These are phyloP conservation scores for Tachyglossus aculeatus DNA, from an alignment of 2,797 vertebrate genomes.

Conservation along the genomic window DNA sequence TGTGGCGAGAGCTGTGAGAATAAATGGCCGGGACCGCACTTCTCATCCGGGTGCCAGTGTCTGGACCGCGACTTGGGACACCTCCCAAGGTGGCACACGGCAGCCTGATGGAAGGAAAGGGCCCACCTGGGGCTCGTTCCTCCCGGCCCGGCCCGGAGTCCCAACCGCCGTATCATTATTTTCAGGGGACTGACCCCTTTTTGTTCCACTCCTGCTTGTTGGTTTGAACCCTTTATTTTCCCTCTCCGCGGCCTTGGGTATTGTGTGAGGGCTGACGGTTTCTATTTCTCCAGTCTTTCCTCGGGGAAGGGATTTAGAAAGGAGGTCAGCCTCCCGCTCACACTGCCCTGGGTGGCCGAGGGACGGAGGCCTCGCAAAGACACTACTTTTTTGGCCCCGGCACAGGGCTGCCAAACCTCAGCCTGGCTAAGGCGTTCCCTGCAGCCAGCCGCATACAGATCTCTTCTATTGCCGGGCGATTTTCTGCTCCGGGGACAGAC, in stretches of 20 bases:
- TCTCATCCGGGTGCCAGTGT: no score
- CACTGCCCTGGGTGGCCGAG: slow-evolving; percentile 67
- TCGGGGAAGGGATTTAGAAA: slow-evolving; percentile 61
- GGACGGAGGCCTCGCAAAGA: slow-evolving; percentile 64
- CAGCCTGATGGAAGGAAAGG: no score
- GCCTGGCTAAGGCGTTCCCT: slow-evolving; percentile 61
- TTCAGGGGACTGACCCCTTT: no score
- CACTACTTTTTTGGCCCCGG: slow-evolving; percentile 68
- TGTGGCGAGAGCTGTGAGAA: no score
- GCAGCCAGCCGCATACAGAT: slow-evolving; percentile 57
- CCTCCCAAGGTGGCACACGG: no score
- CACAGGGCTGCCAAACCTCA: slow-evolving; percentile 61
- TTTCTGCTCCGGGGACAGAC: slow-evolving; percentile 65
- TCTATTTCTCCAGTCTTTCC: slow-evolving; percentile 58
- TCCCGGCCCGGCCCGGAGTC: no score
- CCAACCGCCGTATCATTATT: no score
- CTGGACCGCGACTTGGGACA: no score
- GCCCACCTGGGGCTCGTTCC: no score
- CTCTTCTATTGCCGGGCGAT: slow-evolving; percentile 59
- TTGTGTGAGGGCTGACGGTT: slow-evolving; percentile 59
- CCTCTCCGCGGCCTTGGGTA: slow-evolving; percentile 7
- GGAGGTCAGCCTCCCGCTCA: slow-evolving; percentile 55
- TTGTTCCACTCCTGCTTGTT: background rate
- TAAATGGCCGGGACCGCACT: no score
- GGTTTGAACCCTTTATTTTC: background rate